These are phyloP conservation scores for Zoanthus solanderi DNA, from an alignment of 92 coral and sea anemone genomes.

Conservation along the genomic window DNA sequence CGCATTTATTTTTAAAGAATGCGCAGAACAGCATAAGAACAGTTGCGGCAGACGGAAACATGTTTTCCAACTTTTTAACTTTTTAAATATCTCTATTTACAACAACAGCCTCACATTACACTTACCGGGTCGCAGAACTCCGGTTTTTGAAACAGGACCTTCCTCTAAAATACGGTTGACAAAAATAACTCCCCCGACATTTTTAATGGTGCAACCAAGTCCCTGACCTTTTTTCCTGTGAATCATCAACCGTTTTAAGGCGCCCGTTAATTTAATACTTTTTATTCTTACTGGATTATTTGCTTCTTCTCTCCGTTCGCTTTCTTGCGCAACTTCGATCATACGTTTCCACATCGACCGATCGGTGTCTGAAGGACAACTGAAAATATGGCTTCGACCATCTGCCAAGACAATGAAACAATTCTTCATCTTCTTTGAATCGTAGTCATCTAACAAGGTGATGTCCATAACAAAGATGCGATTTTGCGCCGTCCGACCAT, in stretches of 20 bases:
- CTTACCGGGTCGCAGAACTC: constrained; percentile 93
- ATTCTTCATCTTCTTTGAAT: constrained; percentile 88
- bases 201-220: constrained; percentile 93
- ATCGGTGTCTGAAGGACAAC: constrained; percentile 84
- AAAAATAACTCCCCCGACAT: constrained; percentile 92
- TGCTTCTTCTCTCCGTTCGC: constrained; percentile 83
- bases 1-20: too few relatives aligned
- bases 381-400: constrained; percentile 77
- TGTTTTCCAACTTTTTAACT: background rate
- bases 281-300: constrained; percentile 86
- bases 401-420: constrained; percentile 87
- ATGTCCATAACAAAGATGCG: constrained; percentile 94
- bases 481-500: constrained; percentile 85
- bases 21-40: background rate
- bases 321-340: constrained; percentile 76
- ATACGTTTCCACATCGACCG: constrained; percentile 84
- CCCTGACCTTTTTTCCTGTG: constrained; percentile 85
- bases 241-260: constrained; percentile 83
- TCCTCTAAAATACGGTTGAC: constrained; percentile 95
- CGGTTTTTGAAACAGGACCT: constrained; percentile 92
- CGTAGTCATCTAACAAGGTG: constrained; percentile 76
- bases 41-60: background rate
- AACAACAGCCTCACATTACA: background rate
- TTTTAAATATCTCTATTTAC: background rate
- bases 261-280: constrained; percentile 90